Evolutionary conservation across 2,888 invertebrate genomes (phyloP).

Genomic region (Agonopterix heracliana): DNA sequence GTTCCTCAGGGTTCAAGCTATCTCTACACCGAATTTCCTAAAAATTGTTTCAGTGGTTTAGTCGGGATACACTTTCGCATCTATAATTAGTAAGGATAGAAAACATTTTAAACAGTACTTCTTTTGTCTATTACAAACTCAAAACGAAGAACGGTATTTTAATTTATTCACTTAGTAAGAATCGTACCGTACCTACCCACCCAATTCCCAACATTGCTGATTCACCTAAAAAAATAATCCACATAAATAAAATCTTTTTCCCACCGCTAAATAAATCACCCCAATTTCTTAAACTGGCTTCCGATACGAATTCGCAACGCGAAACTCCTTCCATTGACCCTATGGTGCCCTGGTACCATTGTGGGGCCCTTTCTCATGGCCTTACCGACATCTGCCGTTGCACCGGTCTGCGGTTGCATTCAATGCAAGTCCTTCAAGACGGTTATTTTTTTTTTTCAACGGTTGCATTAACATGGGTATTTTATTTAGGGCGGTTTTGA

Average conservation of each 20-base stretch:
- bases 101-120: too few species aligned
- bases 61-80: too few species aligned
- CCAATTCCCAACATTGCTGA: too few species aligned
- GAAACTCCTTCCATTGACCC: conserved; percentile 22
- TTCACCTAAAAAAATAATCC: too few species aligned
- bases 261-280: conserved; percentile 19
- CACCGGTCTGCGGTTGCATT: conserved; percentile 33
- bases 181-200: too few species aligned
- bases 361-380: conserved; percentile 37
- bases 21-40: too few species aligned
- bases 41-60: too few species aligned
- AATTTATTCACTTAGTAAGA: too few species aligned
- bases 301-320: conserved; percentile 21
- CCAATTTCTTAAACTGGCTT: conserved; percentile 15
- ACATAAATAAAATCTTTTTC: conserved; percentile 5
- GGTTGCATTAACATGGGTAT: conserved; percentile 17
- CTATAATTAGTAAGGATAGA: too few species aligned
- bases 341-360: conserved; percentile 3
- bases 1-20: too few species aligned
- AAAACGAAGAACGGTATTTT: too few species aligned
- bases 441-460: conserved; percentile 31
- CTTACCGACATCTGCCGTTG: conserved; percentile 46
- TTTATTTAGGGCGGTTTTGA: neutral
- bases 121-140: too few species aligned
- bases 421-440: conserved; percentile 39